phyloP scores from a whole-genome alignment of 2,797 vertebrate genomes.

The Sarcophilus harrisii region DNA sequence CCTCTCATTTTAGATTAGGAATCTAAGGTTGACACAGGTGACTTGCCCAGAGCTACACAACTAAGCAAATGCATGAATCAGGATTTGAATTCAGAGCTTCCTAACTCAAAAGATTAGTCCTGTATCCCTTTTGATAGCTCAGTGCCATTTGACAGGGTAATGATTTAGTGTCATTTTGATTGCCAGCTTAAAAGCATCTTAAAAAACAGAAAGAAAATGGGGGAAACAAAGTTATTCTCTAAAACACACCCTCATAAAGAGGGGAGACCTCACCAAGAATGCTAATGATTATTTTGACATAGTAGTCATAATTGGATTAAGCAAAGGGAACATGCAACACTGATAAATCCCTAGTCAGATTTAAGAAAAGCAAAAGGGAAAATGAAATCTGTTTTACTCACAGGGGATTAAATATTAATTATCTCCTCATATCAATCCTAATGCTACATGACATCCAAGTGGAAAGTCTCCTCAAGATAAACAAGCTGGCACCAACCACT shows the following conservation, averaged over 20 bases:
- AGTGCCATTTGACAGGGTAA: background rate
- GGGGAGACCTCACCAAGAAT: background rate
- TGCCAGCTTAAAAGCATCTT: background rate
- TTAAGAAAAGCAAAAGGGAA: constrained; percentile 35
- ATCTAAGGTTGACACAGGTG: background rate
- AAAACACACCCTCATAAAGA: background rate
- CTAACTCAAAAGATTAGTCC: background rate
- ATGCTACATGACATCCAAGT: constrained; percentile 27
- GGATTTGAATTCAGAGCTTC: background rate
- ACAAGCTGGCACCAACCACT: constrained; percentile 53
- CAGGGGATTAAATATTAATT: constrained; percentile 65
- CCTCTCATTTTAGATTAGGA: background rate
- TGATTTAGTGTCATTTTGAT: background rate
- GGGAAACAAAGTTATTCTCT: background rate
- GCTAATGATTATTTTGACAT: background rate
- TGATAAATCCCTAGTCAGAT: background rate
- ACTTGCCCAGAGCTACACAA: background rate
- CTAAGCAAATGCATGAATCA: background rate
- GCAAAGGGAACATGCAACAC: background rate
- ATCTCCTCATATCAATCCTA: constrained; percentile 56
- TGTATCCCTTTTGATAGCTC: background rate
- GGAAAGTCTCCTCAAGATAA: constrained; percentile 51
- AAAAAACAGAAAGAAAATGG: background rate
- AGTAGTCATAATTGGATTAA: constrained; percentile 36
- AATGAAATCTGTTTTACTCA: constrained; percentile 48